Conservation (phyloP, 2,113 vertebrate genomes). For the Camelus bactrianus region DNA sequence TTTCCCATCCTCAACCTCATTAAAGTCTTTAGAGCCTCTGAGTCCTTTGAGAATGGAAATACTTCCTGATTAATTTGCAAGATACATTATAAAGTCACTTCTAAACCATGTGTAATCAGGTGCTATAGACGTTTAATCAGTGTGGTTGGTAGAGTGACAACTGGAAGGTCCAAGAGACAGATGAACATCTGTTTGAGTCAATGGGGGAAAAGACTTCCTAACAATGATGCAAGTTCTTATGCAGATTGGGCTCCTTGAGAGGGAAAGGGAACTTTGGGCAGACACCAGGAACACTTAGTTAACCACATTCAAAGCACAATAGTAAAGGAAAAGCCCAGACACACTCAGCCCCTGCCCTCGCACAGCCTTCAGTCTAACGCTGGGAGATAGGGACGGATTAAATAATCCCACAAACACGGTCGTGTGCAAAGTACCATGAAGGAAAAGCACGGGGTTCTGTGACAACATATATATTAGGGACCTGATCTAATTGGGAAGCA, state of each 20-base stretch:
- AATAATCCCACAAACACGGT: background rate
- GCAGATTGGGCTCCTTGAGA: background rate
- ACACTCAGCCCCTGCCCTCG: background rate
- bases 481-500: background rate
- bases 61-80: conserved; percentile 3
- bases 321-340: background rate
- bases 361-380: background rate
- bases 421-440: background rate
- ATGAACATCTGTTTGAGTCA: background rate
- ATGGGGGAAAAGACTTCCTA: conserved; percentile 19
- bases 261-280: background rate
- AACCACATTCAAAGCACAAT: background rate
- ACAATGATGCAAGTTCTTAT: background rate
- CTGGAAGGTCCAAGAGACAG: background rate
- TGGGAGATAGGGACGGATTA: background rate
- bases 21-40: background rate
- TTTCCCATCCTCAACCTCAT: background rate
- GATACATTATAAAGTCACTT: background rate
- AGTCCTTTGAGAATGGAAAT: conserved; percentile 42
- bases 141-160: background rate
- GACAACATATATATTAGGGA: background rate
- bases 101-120: background rate
- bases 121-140: background rate
- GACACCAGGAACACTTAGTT: background rate
- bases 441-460: background rate